These are phyloP conservation scores for Bombus turneri DNA, from an alignment of 1,140 invertebrate species.

Conservation along the genomic window DNA sequence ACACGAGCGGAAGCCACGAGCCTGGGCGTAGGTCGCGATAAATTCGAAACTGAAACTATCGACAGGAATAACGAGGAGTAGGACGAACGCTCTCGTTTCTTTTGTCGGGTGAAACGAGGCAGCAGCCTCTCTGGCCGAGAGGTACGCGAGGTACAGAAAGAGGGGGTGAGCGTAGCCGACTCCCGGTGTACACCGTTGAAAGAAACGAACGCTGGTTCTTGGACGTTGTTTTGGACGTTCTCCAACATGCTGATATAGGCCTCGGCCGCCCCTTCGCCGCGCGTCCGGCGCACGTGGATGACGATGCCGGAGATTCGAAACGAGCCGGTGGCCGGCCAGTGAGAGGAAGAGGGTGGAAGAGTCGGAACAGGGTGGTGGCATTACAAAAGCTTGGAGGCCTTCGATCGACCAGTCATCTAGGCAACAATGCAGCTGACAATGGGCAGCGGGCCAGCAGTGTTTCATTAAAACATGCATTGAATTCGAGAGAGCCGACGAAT, in stretches of 20 bases:
- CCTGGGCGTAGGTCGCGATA: slow-evolving; percentile 23
- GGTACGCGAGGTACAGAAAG: slow-evolving; percentile 35
- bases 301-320: slow-evolving; percentile 48
- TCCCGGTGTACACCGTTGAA: slow-evolving; percentile 26
- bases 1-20: background rate
- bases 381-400: slow-evolving; percentile 68
- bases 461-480: slow-evolving; percentile 81
- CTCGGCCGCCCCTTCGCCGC: background rate
- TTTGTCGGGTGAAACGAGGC: slow-evolving; percentile 20
- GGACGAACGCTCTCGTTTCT: background rate
- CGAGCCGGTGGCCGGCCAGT: background rate
- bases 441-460: slow-evolving; percentile 80
- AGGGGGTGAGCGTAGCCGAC: background rate
- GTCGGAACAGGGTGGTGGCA: slow-evolving; percentile 46
- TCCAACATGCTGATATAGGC: slow-evolving; percentile 59
- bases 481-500: slow-evolving; percentile 71
- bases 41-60: slow-evolving; percentile 39
- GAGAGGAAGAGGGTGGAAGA: slow-evolving; percentile 9
- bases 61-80: slow-evolving; percentile 26
- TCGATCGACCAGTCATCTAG: slow-evolving; percentile 74
- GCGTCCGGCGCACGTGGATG: slow-evolving; percentile 34
- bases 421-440: slow-evolving; percentile 78
- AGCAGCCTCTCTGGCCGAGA: slow-evolving; percentile 20
- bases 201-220: slow-evolving; percentile 53
- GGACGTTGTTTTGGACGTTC: slow-evolving; percentile 65